Percentiles rank a stretch among this genome's conserved stretches.
These are phyloP conservation scores for Ellobium chinense DNA, from an alignment of 2,888 invertebrate genomes.

Conservation along the genomic window DNA sequence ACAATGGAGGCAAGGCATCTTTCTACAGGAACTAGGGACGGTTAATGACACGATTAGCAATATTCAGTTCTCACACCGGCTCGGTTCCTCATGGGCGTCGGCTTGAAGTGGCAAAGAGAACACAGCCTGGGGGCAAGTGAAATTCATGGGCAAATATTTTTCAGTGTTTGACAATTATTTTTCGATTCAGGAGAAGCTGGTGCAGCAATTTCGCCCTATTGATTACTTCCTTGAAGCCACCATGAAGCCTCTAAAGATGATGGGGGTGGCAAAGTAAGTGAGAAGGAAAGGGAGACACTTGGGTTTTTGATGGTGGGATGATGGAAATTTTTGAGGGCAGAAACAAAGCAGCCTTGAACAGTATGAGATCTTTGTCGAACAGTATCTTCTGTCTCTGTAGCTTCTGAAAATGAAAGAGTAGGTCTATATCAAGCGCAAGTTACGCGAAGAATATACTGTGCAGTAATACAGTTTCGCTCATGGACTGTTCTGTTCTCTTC, in stretches of 20 bases:
- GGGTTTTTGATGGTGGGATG: too few species aligned
- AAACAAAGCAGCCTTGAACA: too few species aligned
- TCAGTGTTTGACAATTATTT: conserved; percentile 22
- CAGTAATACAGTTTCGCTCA: too few species aligned
- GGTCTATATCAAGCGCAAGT: too few species aligned
- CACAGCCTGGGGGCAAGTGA: conserved; percentile 15
- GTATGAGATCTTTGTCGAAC: too few species aligned
- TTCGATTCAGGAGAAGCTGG: neutral
- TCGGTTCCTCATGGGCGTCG: neutral
- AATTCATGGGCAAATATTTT: conserved; percentile 34
- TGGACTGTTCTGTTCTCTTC: too few species aligned
- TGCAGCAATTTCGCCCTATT: neutral
- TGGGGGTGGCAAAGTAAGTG: neutral
- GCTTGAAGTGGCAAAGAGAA: conserved; percentile 30
- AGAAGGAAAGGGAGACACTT: neutral
- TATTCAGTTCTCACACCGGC: neutral
- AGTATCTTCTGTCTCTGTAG: too few species aligned
- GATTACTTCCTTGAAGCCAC: conserved; percentile 19
- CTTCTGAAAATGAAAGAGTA: too few species aligned
- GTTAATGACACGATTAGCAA: conserved; percentile 34
- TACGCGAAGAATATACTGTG: too few species aligned
- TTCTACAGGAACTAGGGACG: neutral
- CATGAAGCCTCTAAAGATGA: neutral
- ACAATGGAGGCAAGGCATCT: conserved; percentile 10
- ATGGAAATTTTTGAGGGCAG: too few species aligned